phyloP scores from a whole-genome alignment of 2,113 vertebrate species.

The Marmota monax region DNA sequence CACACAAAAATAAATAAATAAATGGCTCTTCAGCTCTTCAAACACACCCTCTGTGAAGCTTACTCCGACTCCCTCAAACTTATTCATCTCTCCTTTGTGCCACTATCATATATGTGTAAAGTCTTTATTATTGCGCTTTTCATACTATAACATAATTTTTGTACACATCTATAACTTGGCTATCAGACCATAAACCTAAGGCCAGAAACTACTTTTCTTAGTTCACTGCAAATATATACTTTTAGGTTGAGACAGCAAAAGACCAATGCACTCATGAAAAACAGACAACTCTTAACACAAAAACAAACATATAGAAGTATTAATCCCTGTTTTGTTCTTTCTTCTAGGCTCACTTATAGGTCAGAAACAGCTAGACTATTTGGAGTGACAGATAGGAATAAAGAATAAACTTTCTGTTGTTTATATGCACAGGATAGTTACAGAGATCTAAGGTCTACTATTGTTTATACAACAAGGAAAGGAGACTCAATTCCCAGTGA shows the following conservation, averaged over 20 bases:
- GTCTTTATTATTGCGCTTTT: conserved; percentile 6
- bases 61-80: conserved; percentile 4
- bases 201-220: conserved; percentile 12
- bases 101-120: conserved; percentile 39
- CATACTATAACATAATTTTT: neutral
- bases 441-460: conserved; percentile 23
- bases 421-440: neutral
- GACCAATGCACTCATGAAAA: neutral
- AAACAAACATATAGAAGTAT: conserved; percentile 10
- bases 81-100: neutral
- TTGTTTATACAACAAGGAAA: conserved; percentile 51
- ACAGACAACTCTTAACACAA: conserved; percentile 5
- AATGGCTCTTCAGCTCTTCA: neutral
- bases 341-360: neutral
- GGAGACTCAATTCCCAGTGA: neutral
- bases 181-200: conserved; percentile 45
- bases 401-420: conserved; percentile 40
- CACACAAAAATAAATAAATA: neutral
- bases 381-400: neutral
- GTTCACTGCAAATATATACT: conserved; percentile 1
- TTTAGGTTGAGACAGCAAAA: conserved; percentile 13
- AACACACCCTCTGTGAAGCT: neutral
- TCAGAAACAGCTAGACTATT: conserved; percentile 17
- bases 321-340: conserved; percentile 28
- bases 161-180: neutral